A percentile compares a stretch with the other conserved stretches of the same genome.
phyloP scores from a whole-genome alignment of 2,888 invertebrate genomes.

The Sarcophaga rosellei region DNA sequence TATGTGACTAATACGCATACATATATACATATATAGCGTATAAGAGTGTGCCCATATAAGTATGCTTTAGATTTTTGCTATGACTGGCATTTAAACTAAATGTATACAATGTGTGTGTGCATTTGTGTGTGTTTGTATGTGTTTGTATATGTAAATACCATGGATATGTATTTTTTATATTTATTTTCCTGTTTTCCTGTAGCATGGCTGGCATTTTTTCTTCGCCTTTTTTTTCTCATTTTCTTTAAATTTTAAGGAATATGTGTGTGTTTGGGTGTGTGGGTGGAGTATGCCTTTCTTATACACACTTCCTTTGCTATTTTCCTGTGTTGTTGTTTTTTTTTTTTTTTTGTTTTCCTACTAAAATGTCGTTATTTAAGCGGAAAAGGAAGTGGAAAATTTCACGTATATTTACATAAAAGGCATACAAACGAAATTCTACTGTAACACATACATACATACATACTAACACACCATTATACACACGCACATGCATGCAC shows the following conservation, averaged over 20 bases:
- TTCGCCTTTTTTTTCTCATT: neutral
- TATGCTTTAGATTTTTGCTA: slow-evolving; percentile 44
- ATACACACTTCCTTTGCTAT: neutral
- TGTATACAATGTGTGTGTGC: neutral
- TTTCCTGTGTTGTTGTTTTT: neutral
- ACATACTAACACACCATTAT: slow-evolving; percentile 14
- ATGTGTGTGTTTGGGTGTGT: neutral
- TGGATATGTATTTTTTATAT: slow-evolving; percentile 27
- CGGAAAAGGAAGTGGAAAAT: slow-evolving; percentile 58
- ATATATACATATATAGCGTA: no score
- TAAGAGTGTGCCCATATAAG: neutral
- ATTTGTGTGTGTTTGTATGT: neutral
- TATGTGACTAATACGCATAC: neutral
- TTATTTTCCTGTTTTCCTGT: slow-evolving; percentile 22
- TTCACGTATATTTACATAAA: slow-evolving; percentile 60
- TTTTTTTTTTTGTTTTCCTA: neutral
- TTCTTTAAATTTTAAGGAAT: neutral
- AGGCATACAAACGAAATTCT: neutral
- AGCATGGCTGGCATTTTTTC: slow-evolving; percentile 42
- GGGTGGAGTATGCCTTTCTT: neutral
- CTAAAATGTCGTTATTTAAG: slow-evolving; percentile 40
- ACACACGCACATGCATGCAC: neutral
- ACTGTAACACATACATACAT: neutral
- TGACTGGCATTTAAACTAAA: neutral
- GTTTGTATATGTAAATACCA: neutral